phyloP scores from a whole-genome alignment of 2,888 invertebrate species.

The Monochamus alternatus region DNA sequence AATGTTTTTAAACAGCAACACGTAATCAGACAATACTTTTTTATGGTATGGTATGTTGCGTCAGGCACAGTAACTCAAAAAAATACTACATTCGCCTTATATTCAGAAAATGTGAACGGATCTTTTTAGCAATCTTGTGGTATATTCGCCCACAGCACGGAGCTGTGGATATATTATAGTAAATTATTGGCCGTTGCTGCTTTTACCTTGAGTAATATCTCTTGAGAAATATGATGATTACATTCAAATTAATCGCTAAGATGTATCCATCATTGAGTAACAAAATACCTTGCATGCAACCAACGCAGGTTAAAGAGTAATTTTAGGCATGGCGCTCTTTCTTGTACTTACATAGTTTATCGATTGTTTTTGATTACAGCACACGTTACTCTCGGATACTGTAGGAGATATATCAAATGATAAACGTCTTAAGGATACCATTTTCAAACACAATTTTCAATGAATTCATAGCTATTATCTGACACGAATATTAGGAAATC shows the following conservation, averaged over 20 bases:
- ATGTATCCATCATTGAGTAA: neutral
- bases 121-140: slow-evolving; percentile 18
- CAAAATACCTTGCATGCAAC: neutral
- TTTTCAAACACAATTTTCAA: too few relatives aligned
- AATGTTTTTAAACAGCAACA: too few relatives aligned
- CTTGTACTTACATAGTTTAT: too few relatives aligned
- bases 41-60: neutral
- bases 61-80: neutral
- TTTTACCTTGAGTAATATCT: slow-evolving; percentile 27
- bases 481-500: too few relatives aligned
- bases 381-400: too few relatives aligned
- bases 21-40: too few relatives aligned
- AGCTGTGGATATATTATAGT: slow-evolving; percentile 23
- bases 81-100: neutral
- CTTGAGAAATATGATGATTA: slow-evolving; percentile 38
- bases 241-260: slow-evolving; percentile 35
- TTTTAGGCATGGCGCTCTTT: neutral
- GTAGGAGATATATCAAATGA: too few relatives aligned
- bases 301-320: slow-evolving; percentile 19
- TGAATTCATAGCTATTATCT: too few relatives aligned
- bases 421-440: too few relatives aligned
- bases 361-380: too few relatives aligned
- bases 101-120: neutral
- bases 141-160: slow-evolving; percentile 17
- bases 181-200: slow-evolving; percentile 34